phyloP scores from a whole-genome alignment of 1,140 invertebrate genomes.

The Conus betulinus region DNA sequence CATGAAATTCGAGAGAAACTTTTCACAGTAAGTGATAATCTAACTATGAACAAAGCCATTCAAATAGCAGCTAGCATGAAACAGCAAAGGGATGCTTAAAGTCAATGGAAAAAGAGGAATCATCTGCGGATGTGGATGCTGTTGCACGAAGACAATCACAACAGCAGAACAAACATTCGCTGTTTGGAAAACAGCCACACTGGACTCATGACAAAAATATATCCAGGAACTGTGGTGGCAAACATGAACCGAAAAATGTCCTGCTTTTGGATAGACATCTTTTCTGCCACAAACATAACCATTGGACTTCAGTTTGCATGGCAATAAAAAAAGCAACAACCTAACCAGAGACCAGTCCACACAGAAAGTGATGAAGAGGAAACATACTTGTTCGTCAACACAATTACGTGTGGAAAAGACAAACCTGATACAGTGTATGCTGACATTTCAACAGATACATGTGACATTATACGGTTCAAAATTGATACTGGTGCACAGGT shows the following conservation, averaged over 20 bases:
- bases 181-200: background rate
- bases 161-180: background rate
- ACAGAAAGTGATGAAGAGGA: background rate
- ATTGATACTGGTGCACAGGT: constrained; percentile 13
- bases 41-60: constrained; percentile 17
- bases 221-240: background rate
- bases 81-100: background rate
- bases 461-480: constrained; percentile 3
- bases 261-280: background rate
- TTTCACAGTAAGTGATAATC: background rate
- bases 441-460: constrained; percentile 49
- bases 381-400: no score
- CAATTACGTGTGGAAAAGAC: background rate
- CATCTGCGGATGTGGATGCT: background rate
- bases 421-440: background rate
- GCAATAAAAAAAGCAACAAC: background rate
- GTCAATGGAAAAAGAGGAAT: background rate
- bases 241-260: background rate
- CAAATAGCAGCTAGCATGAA: constrained; percentile 1
- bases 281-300: background rate
- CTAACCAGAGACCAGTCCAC: background rate
- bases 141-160: background rate
- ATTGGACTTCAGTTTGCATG: constrained; percentile 12
- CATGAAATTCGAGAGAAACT: background rate
- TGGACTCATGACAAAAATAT: background rate